These are phyloP conservation scores for Hylyphantes graminicola DNA, from an alignment of 1,140 invertebrate genomes.

Conservation along the genomic window DNA sequence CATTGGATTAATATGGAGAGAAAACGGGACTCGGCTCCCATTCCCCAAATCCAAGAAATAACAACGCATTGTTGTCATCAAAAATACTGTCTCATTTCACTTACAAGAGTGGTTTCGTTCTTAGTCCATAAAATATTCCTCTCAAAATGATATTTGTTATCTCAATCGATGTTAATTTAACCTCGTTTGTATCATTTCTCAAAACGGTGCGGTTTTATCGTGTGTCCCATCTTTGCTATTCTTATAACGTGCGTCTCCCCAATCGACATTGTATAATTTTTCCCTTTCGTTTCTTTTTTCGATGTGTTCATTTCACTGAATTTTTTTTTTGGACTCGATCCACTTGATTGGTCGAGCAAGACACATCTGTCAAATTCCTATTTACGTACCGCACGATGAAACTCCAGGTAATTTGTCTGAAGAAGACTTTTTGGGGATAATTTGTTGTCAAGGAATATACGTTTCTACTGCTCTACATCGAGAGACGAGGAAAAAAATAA, in stretches of 20 bases:
- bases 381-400: constrained; percentile 6
- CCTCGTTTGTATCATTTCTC: no score
- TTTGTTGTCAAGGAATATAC: neutral
- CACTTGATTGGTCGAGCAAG: constrained; percentile 32
- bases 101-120: no score
- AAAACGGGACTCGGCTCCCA: no score
- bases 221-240: neutral
- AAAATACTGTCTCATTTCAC: no score
- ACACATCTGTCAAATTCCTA: constrained; percentile 35
- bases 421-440: neutral
- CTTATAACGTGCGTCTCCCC: neutral
- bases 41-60: no score
- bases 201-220: no score
- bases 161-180: no score
- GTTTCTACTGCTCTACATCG: neutral
- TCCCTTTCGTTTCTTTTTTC: constrained; percentile 25
- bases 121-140: no score
- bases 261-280: constrained; percentile 37
- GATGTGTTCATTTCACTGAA: constrained; percentile 19
- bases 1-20: no score
- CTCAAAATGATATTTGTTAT: no score
- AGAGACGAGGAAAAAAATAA: constrained; percentile 7
- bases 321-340: constrained; percentile 18
- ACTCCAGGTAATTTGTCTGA: constrained; percentile 15
- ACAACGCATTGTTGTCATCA: no score